Base-by-base conservation (phyloP, 2,888 invertebrate species). In the Oligia strigilis region DNA sequence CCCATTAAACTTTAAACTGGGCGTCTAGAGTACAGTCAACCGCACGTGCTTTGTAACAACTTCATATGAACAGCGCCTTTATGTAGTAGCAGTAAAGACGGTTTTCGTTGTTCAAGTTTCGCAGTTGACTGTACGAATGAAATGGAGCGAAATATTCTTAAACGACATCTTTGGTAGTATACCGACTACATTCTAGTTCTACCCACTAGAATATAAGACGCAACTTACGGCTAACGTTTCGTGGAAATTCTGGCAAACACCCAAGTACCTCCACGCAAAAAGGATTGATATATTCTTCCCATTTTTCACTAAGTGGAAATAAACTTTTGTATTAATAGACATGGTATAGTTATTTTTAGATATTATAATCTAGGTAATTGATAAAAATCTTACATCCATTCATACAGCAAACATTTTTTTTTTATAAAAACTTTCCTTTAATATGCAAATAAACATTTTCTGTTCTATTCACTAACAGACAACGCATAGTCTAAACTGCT, bases 1-100 rank as follows among this genome's bases (percentile, higher is more conserved):
- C 93, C 93, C 91, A 93, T 92, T 92, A 91, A 93, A 92, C 90
- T 93, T 91, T 90, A 88, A 90, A 87, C 89, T 87, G 82, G 80
- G 82, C 75, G 80, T 80, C 80, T 83, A 49, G 55, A 40, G 40
- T 69, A 80, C 69, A 69, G 77, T 49, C 55, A 69, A 49, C 55
- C 83, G 46, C 62, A 76, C 14, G n/a, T 19, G 17, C 29, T 62
- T 52, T 62, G 29, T 46, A n/a, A 55, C 55, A 29, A 67, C 67
- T 76, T 55, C 62, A 80, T 23, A 49, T 55, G 46, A 83, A 64
- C 40, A 40, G 23, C 23, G 46, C 40, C 46, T 40, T 69, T 80
- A 64, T 64, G 29, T 40, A 29, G 3, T 23, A n/a, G 46, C 23
- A 77, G 40, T 49, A 83, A 69, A 83, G 67, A 17, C 14, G 40